These are phyloP conservation scores for Atherinomorus stipes DNA, from an alignment of 2,113 vertebrate species.

Conservation along the genomic window DNA sequence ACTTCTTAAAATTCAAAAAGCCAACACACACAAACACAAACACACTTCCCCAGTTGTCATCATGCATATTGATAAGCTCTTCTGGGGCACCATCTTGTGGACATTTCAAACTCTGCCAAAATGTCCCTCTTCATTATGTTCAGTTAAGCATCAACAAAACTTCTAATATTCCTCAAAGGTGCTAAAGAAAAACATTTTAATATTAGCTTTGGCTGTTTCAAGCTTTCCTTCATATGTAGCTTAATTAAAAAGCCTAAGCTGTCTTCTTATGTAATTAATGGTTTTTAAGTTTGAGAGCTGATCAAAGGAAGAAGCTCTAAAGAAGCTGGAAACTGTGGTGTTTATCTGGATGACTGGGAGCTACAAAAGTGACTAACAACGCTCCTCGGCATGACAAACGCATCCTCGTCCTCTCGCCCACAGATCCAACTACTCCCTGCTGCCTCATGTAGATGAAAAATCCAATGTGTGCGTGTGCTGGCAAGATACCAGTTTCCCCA, in stretches of 20 bases:
- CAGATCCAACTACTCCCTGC: conserved; percentile 17
- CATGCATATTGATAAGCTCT: conserved; percentile 59
- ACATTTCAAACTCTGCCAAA: conserved; percentile 27
- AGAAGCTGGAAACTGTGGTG: not conserved
- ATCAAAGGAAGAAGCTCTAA: conserved; percentile 18
- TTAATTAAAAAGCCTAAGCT: not conserved
- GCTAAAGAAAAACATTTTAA: not conserved
- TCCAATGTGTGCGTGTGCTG: conserved; percentile 27
- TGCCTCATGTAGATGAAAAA: conserved; percentile 36
- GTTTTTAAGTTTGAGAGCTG: conserved; percentile 14
- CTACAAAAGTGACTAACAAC: conserved; percentile 27
- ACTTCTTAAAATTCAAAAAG: conserved; percentile 65
- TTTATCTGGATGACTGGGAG: conserved; percentile 13
- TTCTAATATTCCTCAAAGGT: not conserved
- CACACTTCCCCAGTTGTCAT: conserved; percentile 33
- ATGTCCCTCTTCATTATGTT: conserved; percentile 37
- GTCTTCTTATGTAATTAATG: not conserved
- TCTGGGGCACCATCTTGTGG: conserved; percentile 73
- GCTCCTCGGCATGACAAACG: conserved; percentile 11
- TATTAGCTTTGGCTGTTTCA: conserved; percentile 9
- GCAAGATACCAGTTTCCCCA: conserved; percentile 44
- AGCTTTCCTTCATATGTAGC: not conserved
- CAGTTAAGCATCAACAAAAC: conserved; percentile 19
- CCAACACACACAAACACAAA: conserved; percentile 4
- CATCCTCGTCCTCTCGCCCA: not conserved